phyloP scores from a whole-genome alignment of 1,140 invertebrate species.

The Papilio machaon region DNA sequence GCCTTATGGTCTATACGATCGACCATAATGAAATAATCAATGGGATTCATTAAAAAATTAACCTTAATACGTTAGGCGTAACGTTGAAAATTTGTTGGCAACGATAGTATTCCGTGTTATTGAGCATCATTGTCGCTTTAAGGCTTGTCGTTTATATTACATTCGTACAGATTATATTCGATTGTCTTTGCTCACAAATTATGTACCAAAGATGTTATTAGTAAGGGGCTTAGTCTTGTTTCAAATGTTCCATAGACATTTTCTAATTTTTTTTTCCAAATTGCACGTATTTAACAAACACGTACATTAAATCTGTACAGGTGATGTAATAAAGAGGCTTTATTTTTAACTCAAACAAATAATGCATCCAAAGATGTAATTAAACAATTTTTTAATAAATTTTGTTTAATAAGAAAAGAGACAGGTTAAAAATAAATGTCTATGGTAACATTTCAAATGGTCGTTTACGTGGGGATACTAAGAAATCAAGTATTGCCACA shows the following conservation, averaged over 20 bases:
- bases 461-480: conserved; percentile 26
- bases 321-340: conserved; percentile 23
- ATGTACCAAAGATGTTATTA: conserved; percentile 74
- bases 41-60: background rate
- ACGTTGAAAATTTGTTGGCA: conserved; percentile 52
- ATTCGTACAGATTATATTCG: conserved; percentile 58
- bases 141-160: conserved; percentile 55
- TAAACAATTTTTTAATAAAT: background rate
- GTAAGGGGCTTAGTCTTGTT: conserved; percentile 43
- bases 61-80: conserved; percentile 42
- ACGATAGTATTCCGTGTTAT: conserved; percentile 66
- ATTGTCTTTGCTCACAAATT: conserved; percentile 77
- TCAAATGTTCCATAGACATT: conserved; percentile 1
- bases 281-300: conserved; percentile 17
- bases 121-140: conserved; percentile 57
- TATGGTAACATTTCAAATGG: conserved; percentile 27
- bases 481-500: conserved; percentile 11
- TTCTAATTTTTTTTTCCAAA: background rate
- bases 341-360: background rate
- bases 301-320: conserved; percentile 27
- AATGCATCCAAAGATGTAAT: background rate
- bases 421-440: conserved; percentile 14
- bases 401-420: background rate
- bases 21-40: conserved; percentile 41
- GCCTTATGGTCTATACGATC: conserved; percentile 45